Evolutionary conservation across 2,888 invertebrate species (phyloP).

Genomic region (Watsonalla binaria): DNA sequence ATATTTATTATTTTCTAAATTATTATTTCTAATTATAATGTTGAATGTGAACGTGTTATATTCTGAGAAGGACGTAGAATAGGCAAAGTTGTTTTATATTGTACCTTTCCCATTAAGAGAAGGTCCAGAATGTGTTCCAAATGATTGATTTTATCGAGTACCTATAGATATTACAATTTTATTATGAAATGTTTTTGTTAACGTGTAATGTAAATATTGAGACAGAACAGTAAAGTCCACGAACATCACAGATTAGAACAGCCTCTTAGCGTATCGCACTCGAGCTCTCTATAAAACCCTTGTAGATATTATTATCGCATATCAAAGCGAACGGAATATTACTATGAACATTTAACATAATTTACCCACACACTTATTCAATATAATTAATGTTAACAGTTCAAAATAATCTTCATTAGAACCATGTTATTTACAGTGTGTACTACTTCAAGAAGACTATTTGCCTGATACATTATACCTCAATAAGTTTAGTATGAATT

Average conservation of each 20-base stretch:
- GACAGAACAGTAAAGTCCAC: slow-evolving; percentile 24
- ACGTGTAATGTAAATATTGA: slow-evolving; percentile 32
- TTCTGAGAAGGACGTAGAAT: slow-evolving; percentile 58
- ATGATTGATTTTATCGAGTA: slow-evolving; percentile 52
- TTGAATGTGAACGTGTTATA: slow-evolving; percentile 62
- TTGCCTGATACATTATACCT: slow-evolving; percentile 73
- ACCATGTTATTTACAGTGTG: slow-evolving; percentile 52
- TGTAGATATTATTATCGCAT: slow-evolving; percentile 42
- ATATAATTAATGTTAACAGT: slow-evolving; percentile 39
- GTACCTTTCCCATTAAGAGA: slow-evolving; percentile 29
- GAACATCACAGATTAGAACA: slow-evolving; percentile 46
- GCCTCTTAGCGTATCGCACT: slow-evolving; percentile 33
- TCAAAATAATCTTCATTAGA: slow-evolving; percentile 39
- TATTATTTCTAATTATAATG: slow-evolving; percentile 65
- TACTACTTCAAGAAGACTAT: slow-evolving; percentile 61
- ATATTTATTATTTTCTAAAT: slow-evolving; percentile 71
- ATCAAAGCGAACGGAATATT: slow-evolving; percentile 45
- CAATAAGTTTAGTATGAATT: slow-evolving; percentile 73
- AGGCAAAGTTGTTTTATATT: slow-evolving; percentile 60
- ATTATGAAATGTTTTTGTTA: slow-evolving; percentile 53
- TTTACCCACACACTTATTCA: slow-evolving; percentile 28
- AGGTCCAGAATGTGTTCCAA: slow-evolving; percentile 73
- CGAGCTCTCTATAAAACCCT: slow-evolving; percentile 56
- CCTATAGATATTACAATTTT: slow-evolving; percentile 49
- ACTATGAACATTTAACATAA: slow-evolving; percentile 37